Base-by-base conservation (phyloP, 2,888 invertebrate species). In the Vandiemenella viatica region DNA sequence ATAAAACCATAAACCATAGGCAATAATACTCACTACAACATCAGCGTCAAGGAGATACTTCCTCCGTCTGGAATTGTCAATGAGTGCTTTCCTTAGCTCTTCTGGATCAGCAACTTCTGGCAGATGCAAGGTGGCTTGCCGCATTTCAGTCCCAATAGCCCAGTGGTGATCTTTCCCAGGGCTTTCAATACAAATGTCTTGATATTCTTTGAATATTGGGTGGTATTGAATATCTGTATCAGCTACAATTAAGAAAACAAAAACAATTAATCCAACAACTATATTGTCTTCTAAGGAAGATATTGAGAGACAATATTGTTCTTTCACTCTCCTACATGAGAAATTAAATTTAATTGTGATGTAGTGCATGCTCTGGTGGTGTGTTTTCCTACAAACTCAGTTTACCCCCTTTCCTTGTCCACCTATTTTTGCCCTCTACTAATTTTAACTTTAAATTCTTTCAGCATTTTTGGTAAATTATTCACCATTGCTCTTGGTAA, bases 31-130 rank as follows among this genome's bases (percentile, higher is more conserved):
- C 21, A 55, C 56, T 46, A 50, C 5, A 15, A 57, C 54, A 48
- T 57, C 55, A 17, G 57, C 57, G 48, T 57, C 57, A 3, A 57
- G 37, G n/a, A 57, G 52, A 44, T 50, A 56, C 19, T 45, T 22
- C 40, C 57, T 50, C 17, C 57, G 46, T 15, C 44, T 22, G 7
- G 50, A 40, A 49, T 56, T 55, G 48, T 56, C 53, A 3, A 52
- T 43, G 3, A 57, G 46, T 7, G 49, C 43, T 19, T 53, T 37
- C 21, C 51, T 45, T 37, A 57, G 54, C 6, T 13, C 15, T 7
- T 50, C 44, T 4, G 57, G 54, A 3, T 50, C 48, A 13, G 42
- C 16, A 8, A 56, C 46, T 7, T 43, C 40, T 15, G 45, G 42
- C n/a, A 50, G 47, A 45, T 50, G 48, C 41, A 57, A 46, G 17